Evolutionary conservation across 2,113 vertebrate genomes (phyloP).

Genomic region (Tautogolabrus adspersus): DNA sequence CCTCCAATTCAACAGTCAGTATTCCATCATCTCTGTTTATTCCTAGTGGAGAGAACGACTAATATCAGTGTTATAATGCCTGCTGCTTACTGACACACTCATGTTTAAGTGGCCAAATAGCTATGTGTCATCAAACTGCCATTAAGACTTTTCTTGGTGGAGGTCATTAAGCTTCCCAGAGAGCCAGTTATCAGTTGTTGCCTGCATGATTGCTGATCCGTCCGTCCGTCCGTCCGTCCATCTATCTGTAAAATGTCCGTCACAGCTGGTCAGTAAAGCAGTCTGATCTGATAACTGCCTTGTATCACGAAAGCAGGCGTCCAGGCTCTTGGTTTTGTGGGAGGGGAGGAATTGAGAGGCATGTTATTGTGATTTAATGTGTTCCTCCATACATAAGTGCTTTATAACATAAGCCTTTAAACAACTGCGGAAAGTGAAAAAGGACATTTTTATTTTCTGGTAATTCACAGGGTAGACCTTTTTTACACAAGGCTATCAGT

Average conservation of each 20-base stretch:
- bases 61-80: neutral
- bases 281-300: neutral
- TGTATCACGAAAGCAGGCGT: neutral
- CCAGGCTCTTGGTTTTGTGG: neutral
- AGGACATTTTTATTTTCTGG: slow-evolving; percentile 10
- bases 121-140: slow-evolving; percentile 31
- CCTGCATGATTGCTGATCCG: neutral
- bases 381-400: neutral
- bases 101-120: slow-evolving; percentile 14
- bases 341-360: neutral
- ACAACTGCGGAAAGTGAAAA: neutral
- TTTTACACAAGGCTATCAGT: too few relatives aligned
- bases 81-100: neutral
- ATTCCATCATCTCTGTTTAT: neutral
- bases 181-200: slow-evolving; percentile 16
- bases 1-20: slow-evolving; percentile 6
- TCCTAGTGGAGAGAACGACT: neutral
- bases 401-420: slow-evolving; percentile 20
- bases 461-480: slow-evolving; percentile 33
- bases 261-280: slow-evolving; percentile 10
- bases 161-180: slow-evolving; percentile 22
- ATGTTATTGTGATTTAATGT: slow-evolving; percentile 13
- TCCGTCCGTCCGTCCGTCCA: neutral
- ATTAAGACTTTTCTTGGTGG: slow-evolving; percentile 5
- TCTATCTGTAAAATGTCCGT: slow-evolving; percentile 14